Percentiles rank a stretch among this genome's conserved stretches.
Conservation (phyloP, 2,113 vertebrate genomes). For the Murina feae region DNA sequence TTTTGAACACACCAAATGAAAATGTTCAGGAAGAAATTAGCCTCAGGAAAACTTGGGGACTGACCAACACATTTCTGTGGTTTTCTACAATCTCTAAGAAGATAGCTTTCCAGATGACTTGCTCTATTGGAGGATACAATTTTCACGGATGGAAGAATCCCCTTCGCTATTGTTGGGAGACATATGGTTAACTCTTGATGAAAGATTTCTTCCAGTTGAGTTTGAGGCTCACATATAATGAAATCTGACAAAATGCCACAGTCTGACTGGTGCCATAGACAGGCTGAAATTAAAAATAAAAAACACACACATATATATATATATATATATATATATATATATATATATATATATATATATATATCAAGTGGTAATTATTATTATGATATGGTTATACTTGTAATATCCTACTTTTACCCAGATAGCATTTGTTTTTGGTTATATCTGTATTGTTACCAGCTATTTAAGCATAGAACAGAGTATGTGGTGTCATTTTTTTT, state of each 20-base stretch:
- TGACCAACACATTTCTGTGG: slow-evolving; percentile 24
- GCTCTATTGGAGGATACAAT: slow-evolving; percentile 59
- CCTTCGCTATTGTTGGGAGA: slow-evolving; percentile 48
- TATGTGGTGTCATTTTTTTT: not conserved
- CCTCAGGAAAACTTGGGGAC: not conserved
- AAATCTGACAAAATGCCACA: slow-evolving; percentile 55
- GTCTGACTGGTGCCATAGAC: not conserved
- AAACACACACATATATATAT: not conserved
- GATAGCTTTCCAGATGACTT: slow-evolving; percentile 52
- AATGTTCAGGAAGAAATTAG: not conserved
- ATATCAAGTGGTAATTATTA: not conserved
- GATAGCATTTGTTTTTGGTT: not conserved
- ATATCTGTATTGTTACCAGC: not conserved
- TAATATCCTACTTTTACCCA: not conserved
- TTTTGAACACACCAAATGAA: not conserved
- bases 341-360: not conserved
- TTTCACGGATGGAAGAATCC: slow-evolving; percentile 65
- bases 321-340: not conserved
- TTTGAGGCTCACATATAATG: slow-evolving; percentile 54
- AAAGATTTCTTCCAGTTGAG: slow-evolving; percentile 66
- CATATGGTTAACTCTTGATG: slow-evolving; percentile 61
- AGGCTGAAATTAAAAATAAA: slow-evolving; percentile 52
- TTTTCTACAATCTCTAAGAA: slow-evolving; percentile 57
- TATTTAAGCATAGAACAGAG: not conserved
- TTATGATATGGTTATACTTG: not conserved